Conservation (phyloP, 2,797 vertebrate genomes). For the Trachops cirrhosus region DNA sequence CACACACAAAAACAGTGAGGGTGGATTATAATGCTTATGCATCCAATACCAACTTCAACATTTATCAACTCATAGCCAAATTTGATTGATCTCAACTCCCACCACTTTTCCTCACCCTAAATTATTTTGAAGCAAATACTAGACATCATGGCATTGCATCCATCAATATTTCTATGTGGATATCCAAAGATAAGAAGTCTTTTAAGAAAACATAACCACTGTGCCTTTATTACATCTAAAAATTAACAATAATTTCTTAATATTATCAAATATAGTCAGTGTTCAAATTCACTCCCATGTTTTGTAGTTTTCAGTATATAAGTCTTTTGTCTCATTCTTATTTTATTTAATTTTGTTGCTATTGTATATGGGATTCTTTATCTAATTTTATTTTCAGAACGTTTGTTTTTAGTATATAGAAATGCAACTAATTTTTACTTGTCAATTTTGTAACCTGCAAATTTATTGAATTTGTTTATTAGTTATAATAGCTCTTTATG, state of each 20-base stretch:
- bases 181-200: background rate
- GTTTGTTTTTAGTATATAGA: background rate
- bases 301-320: background rate
- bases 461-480: background rate
- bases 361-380: background rate
- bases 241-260: background rate
- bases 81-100: background rate
- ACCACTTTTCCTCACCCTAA: background rate
- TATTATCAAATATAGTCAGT: background rate
- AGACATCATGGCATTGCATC: background rate
- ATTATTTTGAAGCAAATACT: background rate
- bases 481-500: background rate
- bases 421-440: background rate
- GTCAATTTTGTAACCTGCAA: background rate
- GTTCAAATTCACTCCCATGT: background rate
- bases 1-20: background rate
- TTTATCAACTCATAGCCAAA: background rate
- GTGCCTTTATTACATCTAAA: background rate
- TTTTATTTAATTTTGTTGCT: background rate
- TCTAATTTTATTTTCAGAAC: background rate
- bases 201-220: background rate
- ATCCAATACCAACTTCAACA: background rate
- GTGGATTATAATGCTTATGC: background rate
- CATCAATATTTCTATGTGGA: background rate
- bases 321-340: background rate